phyloP scores from a whole-genome alignment of 2,888 invertebrate genomes.

The Oscheius onirici region DNA sequence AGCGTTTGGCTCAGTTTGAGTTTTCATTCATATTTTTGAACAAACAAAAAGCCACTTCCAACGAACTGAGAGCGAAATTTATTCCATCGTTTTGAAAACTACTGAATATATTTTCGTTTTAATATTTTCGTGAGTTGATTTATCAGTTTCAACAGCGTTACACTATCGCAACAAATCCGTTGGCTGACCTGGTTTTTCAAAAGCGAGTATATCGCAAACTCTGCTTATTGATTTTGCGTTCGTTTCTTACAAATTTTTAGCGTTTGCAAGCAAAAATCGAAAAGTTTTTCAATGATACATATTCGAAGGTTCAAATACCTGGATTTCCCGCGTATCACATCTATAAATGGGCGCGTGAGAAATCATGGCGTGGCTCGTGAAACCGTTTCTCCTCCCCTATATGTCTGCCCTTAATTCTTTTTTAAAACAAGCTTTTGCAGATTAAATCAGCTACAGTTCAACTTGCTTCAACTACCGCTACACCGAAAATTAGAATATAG shows the following conservation, averaged over 20 bases:
- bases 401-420: neutral
- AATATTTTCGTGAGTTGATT: neutral
- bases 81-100: neutral
- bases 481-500: neutral
- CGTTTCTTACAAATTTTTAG: neutral
- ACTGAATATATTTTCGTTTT: neutral
- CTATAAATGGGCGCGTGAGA: neutral
- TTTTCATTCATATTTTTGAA: neutral
- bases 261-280: neutral
- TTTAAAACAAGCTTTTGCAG: neutral
- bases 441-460: neutral
- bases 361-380: neutral
- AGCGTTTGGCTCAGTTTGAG: constrained; percentile 17
- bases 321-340: neutral
- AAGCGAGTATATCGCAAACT: too few species aligned
- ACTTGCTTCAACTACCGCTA: neutral
- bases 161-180: too few species aligned
- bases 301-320: neutral
- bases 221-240: neutral
- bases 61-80: neutral
- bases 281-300: neutral
- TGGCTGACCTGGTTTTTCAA: too few species aligned
- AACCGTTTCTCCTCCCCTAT: neutral
- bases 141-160: too few species aligned
- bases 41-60: neutral